phyloP scores from a whole-genome alignment of 2,113 vertebrate genomes.

The Bagarius yarrelli region DNA sequence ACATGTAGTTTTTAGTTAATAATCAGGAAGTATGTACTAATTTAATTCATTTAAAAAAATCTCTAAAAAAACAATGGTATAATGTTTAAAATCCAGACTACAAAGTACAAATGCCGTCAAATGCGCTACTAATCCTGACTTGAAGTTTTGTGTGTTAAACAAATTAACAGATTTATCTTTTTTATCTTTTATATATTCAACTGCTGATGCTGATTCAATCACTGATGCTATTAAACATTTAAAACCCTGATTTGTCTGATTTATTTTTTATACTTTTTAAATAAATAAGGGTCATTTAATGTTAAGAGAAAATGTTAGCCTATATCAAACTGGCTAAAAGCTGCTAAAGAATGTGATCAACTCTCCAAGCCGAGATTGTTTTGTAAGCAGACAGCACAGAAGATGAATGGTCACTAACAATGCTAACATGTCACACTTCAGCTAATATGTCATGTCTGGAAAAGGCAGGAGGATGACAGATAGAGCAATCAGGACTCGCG shows the following conservation, averaged over 20 bases:
- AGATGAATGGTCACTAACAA: conserved; percentile 40
- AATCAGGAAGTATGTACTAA: too few relatives aligned
- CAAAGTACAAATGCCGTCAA: not conserved
- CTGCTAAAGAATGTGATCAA: not conserved
- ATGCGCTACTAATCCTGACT: not conserved
- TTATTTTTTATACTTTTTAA: not conserved
- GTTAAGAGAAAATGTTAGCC: not conserved
- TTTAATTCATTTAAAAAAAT: too few relatives aligned
- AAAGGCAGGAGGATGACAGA: conserved; percentile 32
- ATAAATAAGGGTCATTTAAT: not conserved
- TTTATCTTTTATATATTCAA: not conserved
- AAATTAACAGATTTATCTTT: too few relatives aligned
- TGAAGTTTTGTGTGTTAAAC: not conserved
- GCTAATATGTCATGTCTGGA: conserved; percentile 25
- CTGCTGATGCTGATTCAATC: not conserved
- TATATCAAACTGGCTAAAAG: not conserved
- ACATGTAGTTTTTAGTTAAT: too few relatives aligned
- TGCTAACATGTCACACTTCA: conserved; percentile 20
- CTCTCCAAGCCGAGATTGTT: conserved; percentile 4
- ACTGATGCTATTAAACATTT: not conserved
- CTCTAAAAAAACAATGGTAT: not conserved
- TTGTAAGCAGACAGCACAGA: conserved; percentile 18
- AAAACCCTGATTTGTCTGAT: not conserved
- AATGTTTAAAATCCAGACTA: not conserved
- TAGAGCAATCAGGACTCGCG: not conserved